A percentile compares a stretch with the other conserved stretches of the same genome.
Evolutionary conservation across 2,888 invertebrate species (phyloP).

Genomic region (Formica aserva): DNA sequence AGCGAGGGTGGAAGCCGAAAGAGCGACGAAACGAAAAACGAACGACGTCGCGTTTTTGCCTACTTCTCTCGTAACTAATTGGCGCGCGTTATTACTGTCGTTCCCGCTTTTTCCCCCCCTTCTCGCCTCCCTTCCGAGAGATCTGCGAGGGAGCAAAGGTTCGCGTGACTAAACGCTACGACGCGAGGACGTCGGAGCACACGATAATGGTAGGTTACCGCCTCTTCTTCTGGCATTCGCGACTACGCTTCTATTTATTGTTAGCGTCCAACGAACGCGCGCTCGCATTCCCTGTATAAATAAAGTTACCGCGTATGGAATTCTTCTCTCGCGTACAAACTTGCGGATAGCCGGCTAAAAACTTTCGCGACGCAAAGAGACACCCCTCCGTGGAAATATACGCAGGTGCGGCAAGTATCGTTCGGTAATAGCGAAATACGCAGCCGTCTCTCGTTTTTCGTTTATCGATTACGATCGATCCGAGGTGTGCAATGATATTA

Average conservation of each 20-base stretch:
- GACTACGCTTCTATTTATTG: slow-evolving; percentile 53
- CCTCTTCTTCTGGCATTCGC: slow-evolving; percentile 54
- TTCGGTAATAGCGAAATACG: slow-evolving; percentile 8
- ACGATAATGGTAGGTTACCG: slow-evolving; percentile 57
- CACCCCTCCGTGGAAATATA: slow-evolving; percentile 25
- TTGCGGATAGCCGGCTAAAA: slow-evolving; percentile 23
- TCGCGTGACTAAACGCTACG: slow-evolving; percentile 64
- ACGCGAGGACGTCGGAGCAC: slow-evolving; percentile 60
- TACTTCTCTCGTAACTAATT: slow-evolving; percentile 52
- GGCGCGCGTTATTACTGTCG: slow-evolving; percentile 52
- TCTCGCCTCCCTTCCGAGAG: slow-evolving; percentile 9
- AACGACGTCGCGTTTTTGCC: slow-evolving; percentile 45
- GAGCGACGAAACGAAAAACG: slow-evolving; percentile 23
- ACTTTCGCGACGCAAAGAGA: background rate
- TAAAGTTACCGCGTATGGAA: slow-evolving; percentile 38
- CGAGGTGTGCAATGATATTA: background rate
- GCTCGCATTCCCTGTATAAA: slow-evolving; percentile 35
- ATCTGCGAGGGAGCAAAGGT: slow-evolving; percentile 44
- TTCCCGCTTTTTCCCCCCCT: slow-evolving; percentile 31
- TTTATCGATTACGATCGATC: background rate
- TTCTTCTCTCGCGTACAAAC: slow-evolving; percentile 20
- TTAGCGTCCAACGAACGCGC: slow-evolving; percentile 26
- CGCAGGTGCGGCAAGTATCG: slow-evolving; percentile 4
- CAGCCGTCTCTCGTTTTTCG: background rate
- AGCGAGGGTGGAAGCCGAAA: slow-evolving; percentile 11